Base-by-base conservation (phyloP, 2,888 invertebrate species). In the Andrena haemorrhoa region DNA sequence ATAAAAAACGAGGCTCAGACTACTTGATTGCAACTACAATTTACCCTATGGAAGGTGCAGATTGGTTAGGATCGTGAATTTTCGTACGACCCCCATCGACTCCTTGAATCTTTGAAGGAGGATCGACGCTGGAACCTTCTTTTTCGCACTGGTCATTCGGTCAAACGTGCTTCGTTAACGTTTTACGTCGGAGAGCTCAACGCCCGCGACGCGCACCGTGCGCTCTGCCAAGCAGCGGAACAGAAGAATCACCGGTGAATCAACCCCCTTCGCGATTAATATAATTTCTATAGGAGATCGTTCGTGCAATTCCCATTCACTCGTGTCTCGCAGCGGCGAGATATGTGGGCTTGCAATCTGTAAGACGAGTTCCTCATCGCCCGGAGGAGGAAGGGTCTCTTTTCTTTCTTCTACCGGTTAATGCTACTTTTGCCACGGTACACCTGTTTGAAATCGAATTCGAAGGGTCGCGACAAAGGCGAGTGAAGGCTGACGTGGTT, bases 401-500 rank as follows among this genome's bases (percentile, higher is more conserved):
- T 23, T 26, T 20, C 8, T 10, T 2, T 51, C 16, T 35, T n/a
- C 16, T 8, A 12, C 2, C 23, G 2, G 73, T 41, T 77, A 79
- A 61, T 77, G 71, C 71, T 66, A 66, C 56, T 71, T 77, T 61
- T 56, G 53, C 60, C 49, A 35, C 10, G 10, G 31, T 29, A 53
- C 65, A 66, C 65, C 61, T 33, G 65, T 12, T 26, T 26, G 64
- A 63, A 77, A 77, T 80, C 53, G 77, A 80, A 77, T 80, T 49
- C 66, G 61, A 61, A 61, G 60, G 35, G 56, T 35, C 12, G 79
- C 33, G 78, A 78, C 72, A 72, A 35, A 60, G 51, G 41, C 56
- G 35, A 23, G 51, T 23, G 33, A 66, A 66, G 49, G 51, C 26
- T 61, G 63, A 53, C 61, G 56, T 47, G 53, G 29, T 26, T 56